Conservation (phyloP, 2,888 invertebrate species). For the Lydus trimaculatus region DNA sequence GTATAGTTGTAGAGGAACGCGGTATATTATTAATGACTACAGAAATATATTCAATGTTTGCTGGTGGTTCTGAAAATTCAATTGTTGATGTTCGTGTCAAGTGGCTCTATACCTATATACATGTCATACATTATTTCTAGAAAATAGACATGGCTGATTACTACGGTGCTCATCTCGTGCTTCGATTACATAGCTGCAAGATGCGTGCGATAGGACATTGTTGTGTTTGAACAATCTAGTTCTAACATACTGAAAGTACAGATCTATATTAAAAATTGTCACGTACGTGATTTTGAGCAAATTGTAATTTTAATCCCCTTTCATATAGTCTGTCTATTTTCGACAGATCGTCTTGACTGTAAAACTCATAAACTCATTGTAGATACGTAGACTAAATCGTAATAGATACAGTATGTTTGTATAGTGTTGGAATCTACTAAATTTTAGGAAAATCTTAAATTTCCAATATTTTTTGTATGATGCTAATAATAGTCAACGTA, state of each 20-base stretch:
- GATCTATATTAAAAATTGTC: neutral
- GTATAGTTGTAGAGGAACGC: neutral
- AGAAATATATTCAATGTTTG: neutral
- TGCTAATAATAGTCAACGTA: constrained; percentile 1
- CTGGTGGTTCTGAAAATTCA: neutral
- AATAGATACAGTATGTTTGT: no score
- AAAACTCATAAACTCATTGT: no score
- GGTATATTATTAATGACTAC: constrained; percentile 4
- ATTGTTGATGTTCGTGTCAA: constrained; percentile 3
- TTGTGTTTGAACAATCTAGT: constrained; percentile 10
- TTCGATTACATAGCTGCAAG: constrained; percentile 27
- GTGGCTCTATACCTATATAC: neutral
- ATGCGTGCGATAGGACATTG: constrained; percentile 30
- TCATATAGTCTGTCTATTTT: no score
- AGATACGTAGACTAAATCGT: no score
- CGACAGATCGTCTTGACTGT: no score
- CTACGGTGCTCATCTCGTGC: constrained; percentile 18
- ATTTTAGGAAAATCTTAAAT: neutral
- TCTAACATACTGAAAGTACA: neutral
- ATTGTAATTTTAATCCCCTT: no score
- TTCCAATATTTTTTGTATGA: neutral
- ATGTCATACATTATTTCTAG: neutral
- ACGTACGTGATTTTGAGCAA: neutral
- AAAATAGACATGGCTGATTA: constrained; percentile 23
- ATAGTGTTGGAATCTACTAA: neutral